Evolutionary conservation across 2,797 vertebrate species (phyloP), one percentile per base, ranked within the genome.

Genomic region (Selene dorsalis): DNA sequence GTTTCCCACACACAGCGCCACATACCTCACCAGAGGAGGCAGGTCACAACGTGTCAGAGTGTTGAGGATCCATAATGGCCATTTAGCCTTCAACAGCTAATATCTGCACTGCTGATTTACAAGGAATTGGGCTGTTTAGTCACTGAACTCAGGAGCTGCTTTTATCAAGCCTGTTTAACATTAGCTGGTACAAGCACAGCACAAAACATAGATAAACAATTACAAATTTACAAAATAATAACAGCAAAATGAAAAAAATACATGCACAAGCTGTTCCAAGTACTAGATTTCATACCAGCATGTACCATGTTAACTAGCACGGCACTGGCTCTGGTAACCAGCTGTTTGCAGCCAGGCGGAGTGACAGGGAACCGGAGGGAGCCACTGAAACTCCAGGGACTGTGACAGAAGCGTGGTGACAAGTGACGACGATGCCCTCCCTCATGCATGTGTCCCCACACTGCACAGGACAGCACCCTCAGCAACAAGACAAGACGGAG

Each of bases 1-100:
- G 84, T 87, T 87, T 93, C 91, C 93, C 93, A 93, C 93, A 93
- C 93, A 93, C 91, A 83, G 87, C 75, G 90, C 88, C 65, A 82
- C 93, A 93, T 93, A 92, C 92, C 91, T 91, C 92, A 83, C 72
- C 82, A 89, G 86, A 92, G 84, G 80, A 91, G 91, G 89, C 93
- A 93, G 92, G 93, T 93, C 93, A 91, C 80, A 90, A 86, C 89
- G 84, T 93, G 93, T 91, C 83, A 90, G 91, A 79, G 92, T 92
- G 93, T 92, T 64, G 90, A 91, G 86, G 89, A 93, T 94, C 90
- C 89, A 92, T 91, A 94, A 93, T 88, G 90, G 89, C 90, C 87
- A 86, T 93, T 94, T 92, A 93, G 88, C 92, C 92, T 92, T 94
- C 93, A 94, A 92, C 93, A 94, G 92, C 92, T 92, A 92, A 94